Base-by-base conservation (phyloP, 2,888 invertebrate species). In the Lucinisca nassula region DNA sequence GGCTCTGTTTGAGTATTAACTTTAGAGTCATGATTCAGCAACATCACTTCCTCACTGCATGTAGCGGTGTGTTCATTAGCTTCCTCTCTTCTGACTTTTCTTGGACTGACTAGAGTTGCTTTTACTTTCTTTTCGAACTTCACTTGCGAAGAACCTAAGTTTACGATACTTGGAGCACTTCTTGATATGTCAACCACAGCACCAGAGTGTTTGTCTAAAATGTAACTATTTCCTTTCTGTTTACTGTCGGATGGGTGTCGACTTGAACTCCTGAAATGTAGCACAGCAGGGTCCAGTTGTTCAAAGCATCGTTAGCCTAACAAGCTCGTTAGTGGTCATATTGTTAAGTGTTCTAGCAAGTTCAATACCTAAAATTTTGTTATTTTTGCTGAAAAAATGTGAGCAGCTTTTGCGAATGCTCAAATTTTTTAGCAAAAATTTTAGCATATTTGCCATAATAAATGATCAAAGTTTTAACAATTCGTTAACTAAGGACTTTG, bases 81-180 rank as follows among this genome's bases (percentile, higher is more conserved):
- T 14, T 51, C 55, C 14, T 81, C 83, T 35, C 72, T 78, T 72
- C 83, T 89, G 24, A 82, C 76, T 35, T 84, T 83, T 35, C 89
- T 84, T 1, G 88, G 86, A 70, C 88, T 90, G 21, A 90, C 90
- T n/a, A 90, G 84, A 0, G 90, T 84, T 38, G 90, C 89, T 76
- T 85, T 85, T 30, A 88, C 90, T 55, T 88, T 87, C 75, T 89
- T 85, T 82, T 92, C 93, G 91, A 95, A 94, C 75, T 93, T 93
- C 30, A 95, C 95, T 87, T 94, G 95, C 10, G 93, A 90, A 35
- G 93, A 93, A 8, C 94, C 94, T 10, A 95, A 87, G 80, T 94
- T 93, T 10, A 95, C 92, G 32, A 95, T 90, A 86, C 94, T 94
- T 0, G 94, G 94, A 35, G 95, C 95, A 86, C 95, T 95, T 37